Evolutionary conservation across 1,140 invertebrate genomes (phyloP).

Genomic region (Drosophila arawakana): DNA sequence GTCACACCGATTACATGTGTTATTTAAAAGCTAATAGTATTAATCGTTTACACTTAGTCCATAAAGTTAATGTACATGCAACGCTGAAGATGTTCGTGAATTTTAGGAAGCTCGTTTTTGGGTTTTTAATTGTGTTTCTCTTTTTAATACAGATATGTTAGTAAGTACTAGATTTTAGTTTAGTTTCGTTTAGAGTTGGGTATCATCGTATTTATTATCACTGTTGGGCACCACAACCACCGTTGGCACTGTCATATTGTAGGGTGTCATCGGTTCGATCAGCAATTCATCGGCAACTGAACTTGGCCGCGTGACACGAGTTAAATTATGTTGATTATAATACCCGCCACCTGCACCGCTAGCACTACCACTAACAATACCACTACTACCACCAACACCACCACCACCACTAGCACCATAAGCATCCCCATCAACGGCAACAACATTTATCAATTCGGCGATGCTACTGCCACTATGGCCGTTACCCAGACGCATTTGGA

Average conservation of each 20-base stretch:
- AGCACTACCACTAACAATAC: slow-evolving; percentile 22
- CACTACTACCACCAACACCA: slow-evolving; percentile 28
- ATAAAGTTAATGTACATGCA: slow-evolving; percentile 20
- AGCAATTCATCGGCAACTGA: slow-evolving; percentile 71
- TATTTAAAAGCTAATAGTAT: slow-evolving; percentile 17
- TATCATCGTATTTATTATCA: slow-evolving; percentile 70
- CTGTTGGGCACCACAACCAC: slow-evolving; percentile 80
- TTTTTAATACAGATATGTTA: slow-evolving; percentile 48
- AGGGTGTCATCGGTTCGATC: slow-evolving; percentile 53
- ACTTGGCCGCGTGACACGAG: slow-evolving; percentile 47
- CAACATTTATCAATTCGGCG: slow-evolving; percentile 61
- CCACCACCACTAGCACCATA: slow-evolving; percentile 29
- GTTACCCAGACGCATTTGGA: slow-evolving; percentile 61
- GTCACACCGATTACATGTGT: slow-evolving; percentile 25
- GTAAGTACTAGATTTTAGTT: slow-evolving; percentile 11
- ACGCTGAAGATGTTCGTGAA: slow-evolving; percentile 23
- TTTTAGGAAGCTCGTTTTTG: slow-evolving; percentile 37
- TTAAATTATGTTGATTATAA: slow-evolving; percentile 36
- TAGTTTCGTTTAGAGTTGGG: slow-evolving; percentile 64
- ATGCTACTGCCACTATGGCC: slow-evolving; percentile 52
- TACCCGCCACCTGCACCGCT: slow-evolving; percentile 32
- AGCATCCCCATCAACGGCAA: slow-evolving; percentile 28
- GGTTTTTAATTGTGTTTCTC: neutral
- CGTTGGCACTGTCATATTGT: slow-evolving; percentile 55
- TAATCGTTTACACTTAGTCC: slow-evolving; percentile 4